Base-by-base conservation (phyloP, 2,797 vertebrate species). In the Tangara arthus region DNA sequence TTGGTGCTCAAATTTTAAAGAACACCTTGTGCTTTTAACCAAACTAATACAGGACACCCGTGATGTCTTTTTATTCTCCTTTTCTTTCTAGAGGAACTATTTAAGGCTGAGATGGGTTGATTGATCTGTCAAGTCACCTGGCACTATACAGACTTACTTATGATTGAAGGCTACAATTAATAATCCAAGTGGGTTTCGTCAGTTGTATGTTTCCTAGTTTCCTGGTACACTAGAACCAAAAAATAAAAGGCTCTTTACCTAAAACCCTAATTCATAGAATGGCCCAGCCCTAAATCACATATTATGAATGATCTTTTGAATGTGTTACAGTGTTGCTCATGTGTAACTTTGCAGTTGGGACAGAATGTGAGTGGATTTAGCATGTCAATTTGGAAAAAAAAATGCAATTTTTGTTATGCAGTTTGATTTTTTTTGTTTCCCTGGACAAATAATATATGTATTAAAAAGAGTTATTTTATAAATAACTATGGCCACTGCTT, bases 391-490 rank as follows among this genome's bases (percentile, higher is more conserved):
- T 15, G 24, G n/a, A 46, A 65, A 63, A n/a, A 12, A 24, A 18
- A 44, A 17, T 47, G 9, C 1, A 1, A 39, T 47, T 66, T 18
- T 39, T 0, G 1, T 47, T 23, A 50, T 4, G 18, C 15, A 53
- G 19, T 24, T 83, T n/a, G 9, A 39, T 26, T 80, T 65, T 42
- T 42, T 64, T 81, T 47, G 28, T 75, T 71, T 3, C 9, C 9
- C 28, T 23, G 12, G 16, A 69, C n/a, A 85, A 89, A 82, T n/a
- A 69, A 49, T 39, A 39, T 7, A 49, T 8, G 0, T 47, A 41
- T 32, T 35, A 0, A 3, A 28, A 72, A 34, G 21, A 34, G 8
- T 22, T 63, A 32, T 64, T 68, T 76, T 83, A 39, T 32, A 60
- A 82, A 57, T 53, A 77, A 17, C 12, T 34, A 12, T 56, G 35